Conservation (phyloP, 92 coral and sea anemone genomes). For the Meandrina meandrites region DNA sequence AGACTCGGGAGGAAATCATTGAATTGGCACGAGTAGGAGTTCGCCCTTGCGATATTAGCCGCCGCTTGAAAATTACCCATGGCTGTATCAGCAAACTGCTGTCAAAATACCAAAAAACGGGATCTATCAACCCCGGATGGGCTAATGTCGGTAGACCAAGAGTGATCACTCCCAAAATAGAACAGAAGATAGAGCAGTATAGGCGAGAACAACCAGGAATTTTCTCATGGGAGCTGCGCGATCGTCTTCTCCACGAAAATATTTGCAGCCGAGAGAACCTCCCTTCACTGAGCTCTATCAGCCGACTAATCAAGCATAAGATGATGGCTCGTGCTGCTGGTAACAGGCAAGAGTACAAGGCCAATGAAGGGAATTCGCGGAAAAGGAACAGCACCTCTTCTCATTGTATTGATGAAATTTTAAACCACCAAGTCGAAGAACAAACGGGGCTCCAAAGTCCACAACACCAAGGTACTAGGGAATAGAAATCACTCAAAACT, state of each 20-base stretch:
- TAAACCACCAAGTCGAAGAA: not conserved
- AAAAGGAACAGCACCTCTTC: not conserved
- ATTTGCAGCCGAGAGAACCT: slow-evolving; percentile 60
- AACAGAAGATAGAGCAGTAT: slow-evolving; percentile 64
- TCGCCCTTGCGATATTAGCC: slow-evolving; percentile 90
- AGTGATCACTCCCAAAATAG: slow-evolving; percentile 61
- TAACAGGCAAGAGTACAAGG: not conserved
- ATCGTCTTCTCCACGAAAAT: slow-evolving; percentile 60
- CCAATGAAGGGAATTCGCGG: not conserved
- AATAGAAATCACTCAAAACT: not conserved
- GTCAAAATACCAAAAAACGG: slow-evolving; percentile 81
- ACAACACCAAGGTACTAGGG: slow-evolving; percentile 7
- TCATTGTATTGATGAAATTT: not conserved
- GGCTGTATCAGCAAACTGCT: slow-evolving; percentile 92
- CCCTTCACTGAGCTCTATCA: slow-evolving; percentile 74
- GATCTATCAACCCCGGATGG: slow-evolving; percentile 76
- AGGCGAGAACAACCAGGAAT: slow-evolving; percentile 65
- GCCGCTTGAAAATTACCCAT: slow-evolving; percentile 82
- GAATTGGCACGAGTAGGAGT: slow-evolving; percentile 78
- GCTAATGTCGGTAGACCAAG: slow-evolving; percentile 66
- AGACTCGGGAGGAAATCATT: slow-evolving; percentile 70
- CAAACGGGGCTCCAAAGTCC: not conserved
- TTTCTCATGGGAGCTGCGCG: slow-evolving; percentile 74
- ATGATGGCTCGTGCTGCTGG: slow-evolving; percentile 18
- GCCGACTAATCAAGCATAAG: slow-evolving; percentile 63